Conservation (phyloP, 2,113 vertebrate genomes). For the Laticauda colubrina region DNA sequence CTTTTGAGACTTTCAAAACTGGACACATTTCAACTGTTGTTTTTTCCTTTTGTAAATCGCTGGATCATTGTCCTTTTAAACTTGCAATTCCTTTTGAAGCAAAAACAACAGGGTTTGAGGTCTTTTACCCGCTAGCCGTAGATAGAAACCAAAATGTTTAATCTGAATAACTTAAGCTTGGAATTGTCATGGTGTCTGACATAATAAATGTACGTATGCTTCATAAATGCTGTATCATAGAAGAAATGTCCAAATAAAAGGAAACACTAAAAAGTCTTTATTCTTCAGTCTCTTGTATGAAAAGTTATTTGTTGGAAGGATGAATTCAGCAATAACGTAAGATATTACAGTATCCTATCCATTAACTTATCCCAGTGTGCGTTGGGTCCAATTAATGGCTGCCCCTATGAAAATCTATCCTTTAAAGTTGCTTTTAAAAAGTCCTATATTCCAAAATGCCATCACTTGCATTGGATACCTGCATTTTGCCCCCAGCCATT, state of each 20-base stretch:
- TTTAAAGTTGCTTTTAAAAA: not conserved
- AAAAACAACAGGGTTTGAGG: conserved; percentile 58
- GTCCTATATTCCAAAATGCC: not conserved
- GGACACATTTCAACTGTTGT: conserved; percentile 42
- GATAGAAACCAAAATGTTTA: conserved; percentile 64
- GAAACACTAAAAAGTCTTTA: conserved; percentile 57
- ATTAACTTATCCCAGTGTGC: not conserved
- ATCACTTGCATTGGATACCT: not conserved
- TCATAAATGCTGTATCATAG: conserved; percentile 82
- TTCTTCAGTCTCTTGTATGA: conserved; percentile 23
- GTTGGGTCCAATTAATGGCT: not conserved
- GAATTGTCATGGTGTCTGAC: conserved; percentile 78
- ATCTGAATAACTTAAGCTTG: conserved; percentile 65
- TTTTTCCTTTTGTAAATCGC: conserved; percentile 13
- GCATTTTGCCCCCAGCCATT: not conserved
- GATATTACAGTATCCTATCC: not conserved
- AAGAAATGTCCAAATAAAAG: conserved; percentile 86
- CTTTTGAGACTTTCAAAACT: conserved; percentile 52
- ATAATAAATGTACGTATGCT: conserved; percentile 85
- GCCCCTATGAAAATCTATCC: not conserved
- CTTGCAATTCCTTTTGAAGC: conserved; percentile 55
- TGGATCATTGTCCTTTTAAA: conserved; percentile 40
- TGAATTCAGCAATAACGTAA: not conserved
- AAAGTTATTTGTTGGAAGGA: not conserved
- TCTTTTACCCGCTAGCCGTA: conserved; percentile 51